A percentile compares a stretch with the other conserved stretches of the same genome.
Conservation (phyloP, 2,797 vertebrate genomes). For the Chaetodon trifasciatus region DNA sequence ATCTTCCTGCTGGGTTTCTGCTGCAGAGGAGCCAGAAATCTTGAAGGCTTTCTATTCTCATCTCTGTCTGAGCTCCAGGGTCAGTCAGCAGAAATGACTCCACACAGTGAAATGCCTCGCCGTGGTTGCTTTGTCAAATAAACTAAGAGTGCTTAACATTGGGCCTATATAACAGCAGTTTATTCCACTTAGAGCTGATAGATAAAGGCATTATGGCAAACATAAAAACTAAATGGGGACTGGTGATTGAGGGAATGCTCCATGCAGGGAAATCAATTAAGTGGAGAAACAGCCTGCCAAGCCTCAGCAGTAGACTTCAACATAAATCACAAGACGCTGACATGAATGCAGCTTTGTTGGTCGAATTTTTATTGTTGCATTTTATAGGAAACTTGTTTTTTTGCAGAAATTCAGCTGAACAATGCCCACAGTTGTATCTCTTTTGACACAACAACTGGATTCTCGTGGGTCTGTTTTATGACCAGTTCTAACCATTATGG, state of each 20-base stretch:
- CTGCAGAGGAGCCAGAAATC: slow-evolving; percentile 27
- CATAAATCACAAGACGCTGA: slow-evolving; percentile 64
- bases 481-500: slow-evolving; percentile 32
- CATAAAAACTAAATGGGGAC: slow-evolving; percentile 48
- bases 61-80: slow-evolving; percentile 27
- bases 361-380: slow-evolving; percentile 14
- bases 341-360: slow-evolving; percentile 54
- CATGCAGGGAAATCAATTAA: slow-evolving; percentile 65
- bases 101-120: slow-evolving; percentile 20
- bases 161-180: slow-evolving; percentile 11
- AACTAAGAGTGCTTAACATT: slow-evolving; percentile 33
- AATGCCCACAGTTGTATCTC: slow-evolving; percentile 10
- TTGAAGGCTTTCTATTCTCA: slow-evolving; percentile 14
- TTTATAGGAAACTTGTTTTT: slow-evolving; percentile 32
- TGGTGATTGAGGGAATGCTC: slow-evolving; percentile 49
- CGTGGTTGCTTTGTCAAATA: slow-evolving; percentile 25
- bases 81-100: slow-evolving; percentile 29
- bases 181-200: slow-evolving; percentile 42
- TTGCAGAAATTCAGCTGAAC: slow-evolving; percentile 23
- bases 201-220: slow-evolving; percentile 45
- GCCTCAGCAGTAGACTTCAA: slow-evolving; percentile 28
- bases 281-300: slow-evolving; percentile 52
- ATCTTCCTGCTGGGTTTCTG: slow-evolving; percentile 34
- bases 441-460: slow-evolving; percentile 57
- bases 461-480: slow-evolving; percentile 61